Evolutionary conservation across 2,113 vertebrate species (phyloP).

Genomic region (Anguilla japonica): DNA sequence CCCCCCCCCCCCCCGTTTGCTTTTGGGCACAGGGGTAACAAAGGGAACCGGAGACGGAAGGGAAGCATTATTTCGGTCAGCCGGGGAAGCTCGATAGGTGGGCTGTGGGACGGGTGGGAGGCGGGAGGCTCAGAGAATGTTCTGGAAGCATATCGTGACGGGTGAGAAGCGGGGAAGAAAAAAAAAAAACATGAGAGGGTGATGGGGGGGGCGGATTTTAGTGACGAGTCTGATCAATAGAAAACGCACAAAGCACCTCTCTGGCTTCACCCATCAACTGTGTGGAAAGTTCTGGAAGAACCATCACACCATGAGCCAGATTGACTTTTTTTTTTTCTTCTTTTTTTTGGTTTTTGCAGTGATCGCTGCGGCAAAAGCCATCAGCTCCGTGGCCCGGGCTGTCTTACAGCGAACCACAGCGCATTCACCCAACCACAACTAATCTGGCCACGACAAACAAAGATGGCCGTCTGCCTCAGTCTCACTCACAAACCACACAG

Average conservation of each 20-base stretch:
- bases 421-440: not conserved
- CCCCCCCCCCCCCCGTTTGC: too few species aligned
- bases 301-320: not conserved
- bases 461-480: not conserved
- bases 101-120: not conserved
- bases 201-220: not conserved
- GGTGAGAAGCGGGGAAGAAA: not conserved
- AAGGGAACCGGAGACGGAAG: not conserved
- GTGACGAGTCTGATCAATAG: not conserved
- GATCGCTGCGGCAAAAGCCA: not conserved
- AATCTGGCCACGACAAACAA: not conserved
- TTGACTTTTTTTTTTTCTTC: too few species aligned
- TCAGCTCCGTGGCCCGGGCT: not conserved
- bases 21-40: not conserved
- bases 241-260: not conserved
- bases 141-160: not conserved
- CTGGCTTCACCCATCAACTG: not conserved
- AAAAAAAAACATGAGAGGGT: too few species aligned
- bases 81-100: not conserved
- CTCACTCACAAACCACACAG: not conserved
- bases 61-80: not conserved
- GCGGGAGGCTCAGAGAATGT: not conserved
- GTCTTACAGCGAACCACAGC: not conserved
- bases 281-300: not conserved
- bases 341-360: too few species aligned